Evolutionary conservation across 1,140 invertebrate genomes (phyloP), one percentile per base, ranked within the genome.

Genomic region (Melitaea cinxia): DNA sequence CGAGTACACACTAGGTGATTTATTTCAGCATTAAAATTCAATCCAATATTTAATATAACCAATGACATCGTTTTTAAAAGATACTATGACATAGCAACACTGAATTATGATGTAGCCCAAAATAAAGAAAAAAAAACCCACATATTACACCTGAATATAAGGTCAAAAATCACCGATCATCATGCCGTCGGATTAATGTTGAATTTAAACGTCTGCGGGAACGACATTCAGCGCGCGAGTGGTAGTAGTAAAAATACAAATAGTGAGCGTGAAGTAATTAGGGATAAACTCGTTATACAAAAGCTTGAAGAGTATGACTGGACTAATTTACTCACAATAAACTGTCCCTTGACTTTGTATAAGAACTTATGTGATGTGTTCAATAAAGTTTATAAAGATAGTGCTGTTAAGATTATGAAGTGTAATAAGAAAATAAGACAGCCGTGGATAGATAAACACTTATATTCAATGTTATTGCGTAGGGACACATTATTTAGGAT

Each of bases 401-500:
- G 26, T 28, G 23, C 10, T 9, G 28, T 57, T 15, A 57, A 39
- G 12, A 33, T 26, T 35, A 35, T 7, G 12, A 35, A 4, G 37
- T 21, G 15, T 24, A 50, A 62, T 24, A 65, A 70, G 65, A 59
- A 42, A 28, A 54, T 24, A 12, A 68, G 15, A 9, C 66, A 76
- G 33, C 63, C 57, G 15, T 69, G 66, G 69, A 56, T 71, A 55
- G 55, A 59, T 53, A 24, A 37, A 19, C 4, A 65, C 1, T 35
- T 72, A 15, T 53, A 65, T 39, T 26, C 17, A 7, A 63, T 72
- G 69, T 42, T 77, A 49, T 4, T 37, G 7, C 28, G 37, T 2
- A 68, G 61, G 39, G 57, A 77, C 37, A 7, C 47, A 4, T 47
- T 74, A 37, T 77, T 72, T 50, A 70, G 50, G 55, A 7, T 28